These are phyloP conservation scores for Melanotaenia boesemani DNA, from an alignment of 2,797 vertebrate species.

Conservation along the genomic window DNA sequence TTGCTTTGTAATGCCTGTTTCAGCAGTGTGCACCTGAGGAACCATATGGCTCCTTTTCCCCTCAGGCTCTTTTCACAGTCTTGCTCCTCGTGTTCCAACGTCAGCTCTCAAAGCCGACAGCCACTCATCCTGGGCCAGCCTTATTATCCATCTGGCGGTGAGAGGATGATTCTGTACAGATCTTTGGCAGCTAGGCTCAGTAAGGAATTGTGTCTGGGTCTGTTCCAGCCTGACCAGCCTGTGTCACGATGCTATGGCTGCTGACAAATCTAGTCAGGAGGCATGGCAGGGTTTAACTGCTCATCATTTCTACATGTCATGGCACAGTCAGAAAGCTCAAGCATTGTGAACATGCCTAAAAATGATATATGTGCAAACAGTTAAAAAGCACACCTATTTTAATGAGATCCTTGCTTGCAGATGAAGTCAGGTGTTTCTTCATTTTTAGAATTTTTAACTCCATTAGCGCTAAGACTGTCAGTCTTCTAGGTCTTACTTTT, in stretches of 20 bases:
- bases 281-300: constrained; percentile 2
- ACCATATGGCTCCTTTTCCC: constrained; percentile 23
- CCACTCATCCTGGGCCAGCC: constrained; percentile 32
- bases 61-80: constrained; percentile 4
- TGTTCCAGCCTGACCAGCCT: constrained; percentile 29
- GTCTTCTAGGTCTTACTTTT: background rate
- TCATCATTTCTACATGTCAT: background rate
- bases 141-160: constrained; percentile 53
- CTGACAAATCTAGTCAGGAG: constrained; percentile 16
- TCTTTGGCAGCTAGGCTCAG: constrained; percentile 38
- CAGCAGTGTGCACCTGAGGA: constrained; percentile 43
- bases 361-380: background rate
- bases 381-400: background rate
- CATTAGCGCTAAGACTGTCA: background rate
- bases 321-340: background rate
- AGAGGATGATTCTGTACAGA: constrained; percentile 9
- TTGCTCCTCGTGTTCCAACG: constrained; percentile 1
- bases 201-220: constrained; percentile 22
- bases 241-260: constrained; percentile 27
- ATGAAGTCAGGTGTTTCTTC: background rate
- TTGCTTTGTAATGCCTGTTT: constrained; percentile 33
- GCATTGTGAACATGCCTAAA: background rate
- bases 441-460: background rate
- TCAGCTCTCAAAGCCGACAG: constrained; percentile 32
- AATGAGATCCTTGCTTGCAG: background rate